Evolutionary conservation across 2,797 vertebrate genomes (phyloP).

Genomic region (Mormyrus proboscirostris): DNA sequence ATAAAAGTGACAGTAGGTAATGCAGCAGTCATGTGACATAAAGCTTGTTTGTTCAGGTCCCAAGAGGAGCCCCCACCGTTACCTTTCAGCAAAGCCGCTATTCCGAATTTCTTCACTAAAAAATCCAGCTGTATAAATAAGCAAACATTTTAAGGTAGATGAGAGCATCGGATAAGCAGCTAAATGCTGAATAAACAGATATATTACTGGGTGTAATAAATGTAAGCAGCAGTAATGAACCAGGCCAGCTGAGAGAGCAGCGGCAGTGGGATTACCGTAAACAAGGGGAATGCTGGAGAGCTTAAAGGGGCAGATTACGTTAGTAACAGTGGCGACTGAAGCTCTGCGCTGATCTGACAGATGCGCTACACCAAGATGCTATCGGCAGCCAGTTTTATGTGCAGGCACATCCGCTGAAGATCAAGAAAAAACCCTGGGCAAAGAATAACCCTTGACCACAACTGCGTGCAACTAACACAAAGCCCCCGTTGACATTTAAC

Average conservation of each 20-base stretch:
- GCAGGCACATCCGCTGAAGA: background rate
- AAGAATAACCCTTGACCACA: conserved; percentile 10
- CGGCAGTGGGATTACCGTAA: background rate
- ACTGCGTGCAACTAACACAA: background rate
- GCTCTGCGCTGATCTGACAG: background rate
- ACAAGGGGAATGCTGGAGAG: background rate
- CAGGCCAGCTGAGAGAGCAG: background rate
- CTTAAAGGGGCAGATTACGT: background rate
- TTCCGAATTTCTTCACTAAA: background rate
- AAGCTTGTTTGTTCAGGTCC: background rate
- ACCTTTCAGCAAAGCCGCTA: background rate
- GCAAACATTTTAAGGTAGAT: background rate
- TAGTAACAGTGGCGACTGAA: background rate
- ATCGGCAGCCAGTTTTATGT: background rate
- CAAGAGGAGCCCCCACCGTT: background rate
- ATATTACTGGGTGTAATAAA: conserved; percentile 2
- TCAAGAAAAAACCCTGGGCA: background rate
- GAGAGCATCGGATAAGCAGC: background rate
- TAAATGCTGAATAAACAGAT: background rate
- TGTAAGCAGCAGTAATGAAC: background rate
- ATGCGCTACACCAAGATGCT: background rate
- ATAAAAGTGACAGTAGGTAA: background rate
- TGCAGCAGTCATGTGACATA: background rate
- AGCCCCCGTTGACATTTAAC: background rate
- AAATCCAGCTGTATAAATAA: background rate